These are phyloP conservation scores for Caenorhabditis sulstoni DNA, from an alignment of 2,888 invertebrate genomes.

Conservation along the genomic window DNA sequence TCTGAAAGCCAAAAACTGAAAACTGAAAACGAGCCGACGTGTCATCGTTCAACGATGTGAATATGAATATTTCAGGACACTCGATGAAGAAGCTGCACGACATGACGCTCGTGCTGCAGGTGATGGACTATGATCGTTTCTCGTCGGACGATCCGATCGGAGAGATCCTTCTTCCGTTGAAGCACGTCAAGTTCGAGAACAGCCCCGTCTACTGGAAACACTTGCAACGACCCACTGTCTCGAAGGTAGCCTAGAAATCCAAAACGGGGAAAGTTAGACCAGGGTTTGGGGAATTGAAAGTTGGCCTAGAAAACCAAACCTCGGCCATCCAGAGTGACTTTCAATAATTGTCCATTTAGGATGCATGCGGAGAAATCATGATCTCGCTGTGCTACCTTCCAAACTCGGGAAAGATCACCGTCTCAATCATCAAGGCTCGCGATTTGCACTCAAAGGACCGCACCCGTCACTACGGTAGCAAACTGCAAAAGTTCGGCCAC, in stretches of 20 bases:
- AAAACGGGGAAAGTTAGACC: background rate
- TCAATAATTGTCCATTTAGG: constrained; percentile 69
- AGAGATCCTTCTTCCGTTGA: constrained; percentile 79
- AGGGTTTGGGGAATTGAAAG: background rate
- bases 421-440: constrained; percentile 92
- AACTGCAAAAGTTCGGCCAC: constrained; percentile 11
- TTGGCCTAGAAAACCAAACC: background rate
- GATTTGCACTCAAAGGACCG: constrained; percentile 86
- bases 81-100: constrained; percentile 79
- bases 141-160: constrained; percentile 80
- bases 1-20: background rate
- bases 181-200: constrained; percentile 79
- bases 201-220: constrained; percentile 80
- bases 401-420: constrained; percentile 92
- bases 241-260: constrained; percentile 66
- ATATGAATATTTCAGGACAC: constrained; percentile 75
- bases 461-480: constrained; percentile 57
- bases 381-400: constrained; percentile 93
- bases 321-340: background rate
- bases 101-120: constrained; percentile 78
- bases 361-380: constrained; percentile 94
- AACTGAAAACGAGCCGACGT: background rate
- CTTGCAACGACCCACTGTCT: constrained; percentile 77
- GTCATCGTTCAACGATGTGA: background rate
- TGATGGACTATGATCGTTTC: constrained; percentile 80